Evolutionary conservation across 1,140 invertebrate species (phyloP).

Genomic region (Calliopsis andreniformis): DNA sequence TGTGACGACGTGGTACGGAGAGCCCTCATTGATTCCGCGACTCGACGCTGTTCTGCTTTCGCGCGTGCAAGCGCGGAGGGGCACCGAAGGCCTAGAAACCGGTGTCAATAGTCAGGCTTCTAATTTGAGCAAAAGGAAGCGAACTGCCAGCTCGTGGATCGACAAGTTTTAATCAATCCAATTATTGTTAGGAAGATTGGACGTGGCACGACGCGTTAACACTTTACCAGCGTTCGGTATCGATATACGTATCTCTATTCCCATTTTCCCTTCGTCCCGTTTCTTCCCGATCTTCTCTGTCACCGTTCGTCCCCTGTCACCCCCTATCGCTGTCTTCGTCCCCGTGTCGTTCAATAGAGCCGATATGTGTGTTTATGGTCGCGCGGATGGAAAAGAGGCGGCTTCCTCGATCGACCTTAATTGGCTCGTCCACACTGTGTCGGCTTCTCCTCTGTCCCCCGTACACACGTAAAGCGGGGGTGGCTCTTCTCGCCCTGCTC

Average conservation of each 20-base stretch:
- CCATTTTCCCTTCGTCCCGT: neutral
- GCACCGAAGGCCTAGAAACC: neutral
- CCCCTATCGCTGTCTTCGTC: neutral
- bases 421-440: slow-evolving; percentile 58
- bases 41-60: slow-evolving; percentile 21
- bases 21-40: slow-evolving; percentile 40
- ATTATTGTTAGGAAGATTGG: slow-evolving; percentile 68
- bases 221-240: slow-evolving; percentile 18
- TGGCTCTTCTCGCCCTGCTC: slow-evolving; percentile 20
- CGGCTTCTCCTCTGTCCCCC: slow-evolving; percentile 48
- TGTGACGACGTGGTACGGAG: slow-evolving; percentile 36
- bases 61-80: neutral
- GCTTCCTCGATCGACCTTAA: slow-evolving; percentile 66
- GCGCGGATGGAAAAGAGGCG: slow-evolving; percentile 37
- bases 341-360: slow-evolving; percentile 25
- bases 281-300: slow-evolving; percentile 28
- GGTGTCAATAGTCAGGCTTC: neutral
- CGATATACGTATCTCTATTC: neutral
- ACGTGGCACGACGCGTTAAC: slow-evolving; percentile 54
- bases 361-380: slow-evolving; percentile 26
- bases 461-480: slow-evolving; percentile 21
- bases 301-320: neutral
- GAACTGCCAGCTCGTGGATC: slow-evolving; percentile 11
- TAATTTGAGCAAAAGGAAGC: neutral
- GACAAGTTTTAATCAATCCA: slow-evolving; percentile 72